Evolutionary conservation across 1,140 invertebrate species (phyloP), one percentile per base, ranked within the genome.

Genomic region (Adelges cooleyi): DNA sequence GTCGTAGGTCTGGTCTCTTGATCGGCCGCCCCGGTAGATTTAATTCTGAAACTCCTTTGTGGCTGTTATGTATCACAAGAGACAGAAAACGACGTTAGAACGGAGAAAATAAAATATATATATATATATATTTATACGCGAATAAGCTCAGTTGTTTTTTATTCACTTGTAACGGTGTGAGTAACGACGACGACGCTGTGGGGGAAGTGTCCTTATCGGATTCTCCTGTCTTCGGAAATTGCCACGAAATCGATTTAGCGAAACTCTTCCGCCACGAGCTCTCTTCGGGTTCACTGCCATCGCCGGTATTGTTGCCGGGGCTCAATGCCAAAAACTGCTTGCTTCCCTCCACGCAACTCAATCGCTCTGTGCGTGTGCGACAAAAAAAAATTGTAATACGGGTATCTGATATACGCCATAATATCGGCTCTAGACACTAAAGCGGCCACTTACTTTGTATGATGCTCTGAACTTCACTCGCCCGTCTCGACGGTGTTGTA

Each of bases 231-330:
- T 62, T 62, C 27, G 56, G 56, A 9, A 62, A 62, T 48, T 62
- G 56, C 56, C 56, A 62, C 15, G 56, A 62, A 46, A 62, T 62
- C 38, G 56, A 62, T 62, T 62, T 62, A 11, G 56, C 56, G 4
- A 62, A 62, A 48, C 56, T 62, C 17, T 62, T 62, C 9, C 56
- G 56, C 56, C 56, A 62, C n/a, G 56, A 62, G 46, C 25, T 62
- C 33, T 62, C 56, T 48, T 62, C 56, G 8, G 56, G 42, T 48
- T 62, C 56, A 13, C 22, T 8, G 20, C 23, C 33, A 27, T 62
- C 56, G 9, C n/a, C n/a, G 15, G 56, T 6, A 33, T 46, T 62
- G 17, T 62, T 62, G 38, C 22, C 38, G 5, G 56, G 56, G n/a
- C 56, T 62, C 23, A 62, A 20, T 10, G 8, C 56, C 42, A 62